Evolutionary conservation across 2,113 vertebrate genomes (phyloP).

Genomic region (Lathamus discolor): DNA sequence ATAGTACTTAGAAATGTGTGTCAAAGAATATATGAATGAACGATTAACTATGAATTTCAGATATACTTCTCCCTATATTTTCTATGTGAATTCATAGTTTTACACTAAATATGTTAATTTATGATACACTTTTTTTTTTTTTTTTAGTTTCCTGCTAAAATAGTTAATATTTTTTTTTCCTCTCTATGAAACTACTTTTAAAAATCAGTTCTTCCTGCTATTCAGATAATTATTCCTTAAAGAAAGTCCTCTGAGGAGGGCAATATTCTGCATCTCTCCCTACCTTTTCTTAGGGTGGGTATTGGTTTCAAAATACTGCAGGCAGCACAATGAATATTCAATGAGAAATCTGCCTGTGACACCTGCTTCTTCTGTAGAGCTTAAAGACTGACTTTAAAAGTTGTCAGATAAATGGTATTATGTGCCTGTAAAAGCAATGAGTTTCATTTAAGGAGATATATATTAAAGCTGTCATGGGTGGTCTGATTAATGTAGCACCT

Average conservation of each 20-base stretch:
- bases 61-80: not conserved
- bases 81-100: not conserved
- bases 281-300: not conserved
- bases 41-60: not conserved
- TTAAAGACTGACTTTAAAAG: slow-evolving; percentile 43
- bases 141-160: not conserved
- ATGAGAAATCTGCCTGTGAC: slow-evolving; percentile 24
- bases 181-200: not conserved
- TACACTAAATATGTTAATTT: not conserved
- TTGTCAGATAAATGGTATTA: slow-evolving; percentile 33
- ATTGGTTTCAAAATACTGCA: slow-evolving; percentile 17
- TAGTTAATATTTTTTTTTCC: not conserved
- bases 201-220: not conserved
- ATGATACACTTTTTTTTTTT: not conserved
- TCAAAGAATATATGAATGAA: not conserved
- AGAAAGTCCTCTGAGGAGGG: not conserved
- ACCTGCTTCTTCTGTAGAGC: slow-evolving; percentile 8
- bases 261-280: not conserved
- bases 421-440: slow-evolving; percentile 48
- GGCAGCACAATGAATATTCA: slow-evolving; percentile 47
- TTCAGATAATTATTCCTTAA: slow-evolving; percentile 24
- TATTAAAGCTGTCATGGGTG: slow-evolving; percentile 32
- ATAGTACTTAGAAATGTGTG: not conserved
- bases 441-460: slow-evolving; percentile 56
- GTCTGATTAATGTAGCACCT: slow-evolving; percentile 49